Percentiles rank a stretch among this genome's conserved stretches.
Evolutionary conservation across 2,888 invertebrate species (phyloP).

Genomic region (Tachystola acroxantha): DNA sequence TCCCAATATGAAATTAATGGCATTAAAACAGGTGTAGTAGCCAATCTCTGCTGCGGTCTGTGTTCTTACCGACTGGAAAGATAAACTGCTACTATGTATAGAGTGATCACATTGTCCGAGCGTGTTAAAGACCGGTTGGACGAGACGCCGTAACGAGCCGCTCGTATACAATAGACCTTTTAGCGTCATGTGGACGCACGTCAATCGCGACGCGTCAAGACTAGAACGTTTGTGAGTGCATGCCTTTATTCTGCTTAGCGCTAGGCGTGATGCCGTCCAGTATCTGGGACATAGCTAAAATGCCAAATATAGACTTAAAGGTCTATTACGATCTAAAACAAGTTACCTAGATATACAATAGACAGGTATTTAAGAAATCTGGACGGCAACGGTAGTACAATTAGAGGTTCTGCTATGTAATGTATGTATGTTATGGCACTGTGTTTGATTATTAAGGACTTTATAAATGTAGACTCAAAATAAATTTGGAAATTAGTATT

Average conservation of each 20-base stretch:
- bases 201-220: constrained; percentile 57
- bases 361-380: too few relatives aligned
- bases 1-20: constrained; percentile 16
- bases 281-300: constrained; percentile 10
- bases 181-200: constrained; percentile 71
- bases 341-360: too few relatives aligned
- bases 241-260: constrained; percentile 49
- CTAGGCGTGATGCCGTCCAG: constrained; percentile 20
- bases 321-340: too few relatives aligned
- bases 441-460: too few relatives aligned
- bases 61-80: constrained; percentile 32
- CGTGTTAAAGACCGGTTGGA: constrained; percentile 75
- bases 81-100: constrained; percentile 63
- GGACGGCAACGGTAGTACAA: too few relatives aligned
- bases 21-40: constrained; percentile 28
- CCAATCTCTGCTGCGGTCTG: constrained; percentile 32
- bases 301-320: neutral
- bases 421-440: too few relatives aligned
- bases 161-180: constrained; percentile 78
- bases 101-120: constrained; percentile 70
- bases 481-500: too few relatives aligned
- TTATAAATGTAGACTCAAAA: too few relatives aligned
- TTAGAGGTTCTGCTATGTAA: too few relatives aligned
- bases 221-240: constrained; percentile 41
- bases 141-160: constrained; percentile 64